A percentile compares a stretch with the other conserved stretches of the same genome.
These are phyloP conservation scores for Rachycentron canadum DNA, from an alignment of 2,797 vertebrate genomes.

Conservation along the genomic window DNA sequence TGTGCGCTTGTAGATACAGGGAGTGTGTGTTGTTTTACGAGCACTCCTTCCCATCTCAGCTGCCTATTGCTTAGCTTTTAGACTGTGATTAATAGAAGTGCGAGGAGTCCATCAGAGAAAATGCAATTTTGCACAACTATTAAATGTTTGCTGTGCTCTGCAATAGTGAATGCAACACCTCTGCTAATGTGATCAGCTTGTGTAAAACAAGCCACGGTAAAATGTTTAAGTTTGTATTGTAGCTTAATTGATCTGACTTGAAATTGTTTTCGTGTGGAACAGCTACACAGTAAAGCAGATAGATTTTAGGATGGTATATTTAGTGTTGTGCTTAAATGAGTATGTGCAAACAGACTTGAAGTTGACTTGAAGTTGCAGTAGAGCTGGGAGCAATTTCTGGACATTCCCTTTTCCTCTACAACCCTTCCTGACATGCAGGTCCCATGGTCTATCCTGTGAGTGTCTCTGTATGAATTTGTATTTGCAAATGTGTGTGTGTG, in stretches of 20 bases:
- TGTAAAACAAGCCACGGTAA: constrained; percentile 33
- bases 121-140: constrained; percentile 75
- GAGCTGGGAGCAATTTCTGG: constrained; percentile 52
- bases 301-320: neutral
- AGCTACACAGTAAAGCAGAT: neutral
- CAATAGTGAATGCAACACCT: constrained; percentile 35
- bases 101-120: constrained; percentile 69
- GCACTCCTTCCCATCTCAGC: constrained; percentile 58
- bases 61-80: constrained; percentile 71
- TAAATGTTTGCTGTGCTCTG: constrained; percentile 75
- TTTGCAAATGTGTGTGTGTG: constrained; percentile 51
- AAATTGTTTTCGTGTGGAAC: constrained; percentile 14
- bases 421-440: constrained; percentile 54
- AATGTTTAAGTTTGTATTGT: constrained; percentile 2
- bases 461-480: constrained; percentile 56
- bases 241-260: constrained; percentile 11
- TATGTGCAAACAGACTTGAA: constrained; percentile 27
- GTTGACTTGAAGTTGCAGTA: constrained; percentile 39
- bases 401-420: constrained; percentile 59
- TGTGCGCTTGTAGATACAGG: constrained; percentile 47
- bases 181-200: constrained; percentile 56
- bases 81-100: constrained; percentile 77
- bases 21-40: constrained; percentile 70
- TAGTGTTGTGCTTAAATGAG: constrained; percentile 6
- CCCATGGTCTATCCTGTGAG: constrained; percentile 51